Evolutionary conservation across 2,888 invertebrate species (phyloP).

Genomic region (Eumacrocentrus americanus): DNA sequence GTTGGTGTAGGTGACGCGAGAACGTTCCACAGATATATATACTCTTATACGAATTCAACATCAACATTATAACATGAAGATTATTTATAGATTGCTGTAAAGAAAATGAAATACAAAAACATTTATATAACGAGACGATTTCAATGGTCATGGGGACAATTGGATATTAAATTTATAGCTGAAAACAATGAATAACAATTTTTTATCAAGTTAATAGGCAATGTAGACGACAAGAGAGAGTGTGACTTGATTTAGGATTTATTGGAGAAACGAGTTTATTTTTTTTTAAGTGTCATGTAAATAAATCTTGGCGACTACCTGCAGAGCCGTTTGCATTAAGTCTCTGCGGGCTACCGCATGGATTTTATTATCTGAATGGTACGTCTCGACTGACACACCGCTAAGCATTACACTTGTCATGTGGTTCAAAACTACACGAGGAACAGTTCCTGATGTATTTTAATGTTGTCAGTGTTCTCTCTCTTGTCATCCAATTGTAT

Average conservation of each 20-base stretch:
- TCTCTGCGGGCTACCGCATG: conserved; percentile 2
- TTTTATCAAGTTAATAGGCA: neutral
- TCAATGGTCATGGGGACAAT: too few species aligned
- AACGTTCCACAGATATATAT: too few species aligned
- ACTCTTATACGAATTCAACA: neutral
- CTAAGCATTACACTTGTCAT: conserved; percentile 7
- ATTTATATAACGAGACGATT: too few species aligned
- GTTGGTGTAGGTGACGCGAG: neutral
- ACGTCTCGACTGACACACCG: neutral
- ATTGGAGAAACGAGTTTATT: neutral
- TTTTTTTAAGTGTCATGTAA: neutral
- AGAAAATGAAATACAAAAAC: neutral
- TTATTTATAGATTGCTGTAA: neutral
- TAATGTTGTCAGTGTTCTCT: neutral
- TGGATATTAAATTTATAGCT: neutral
- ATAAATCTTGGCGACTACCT: neutral
- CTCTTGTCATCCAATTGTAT: conserved; percentile 11
- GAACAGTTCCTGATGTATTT: neutral
- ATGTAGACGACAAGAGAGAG: too few species aligned
- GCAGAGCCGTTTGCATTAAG: neutral
- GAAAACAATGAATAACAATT: neutral
- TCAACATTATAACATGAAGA: neutral
- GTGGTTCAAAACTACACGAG: too few species aligned
- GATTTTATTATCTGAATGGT: conserved; percentile 17
- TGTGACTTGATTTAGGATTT: too few species aligned